Base-by-base conservation (phyloP, 2,888 invertebrate genomes). In the Pemphredon lugubris region DNA sequence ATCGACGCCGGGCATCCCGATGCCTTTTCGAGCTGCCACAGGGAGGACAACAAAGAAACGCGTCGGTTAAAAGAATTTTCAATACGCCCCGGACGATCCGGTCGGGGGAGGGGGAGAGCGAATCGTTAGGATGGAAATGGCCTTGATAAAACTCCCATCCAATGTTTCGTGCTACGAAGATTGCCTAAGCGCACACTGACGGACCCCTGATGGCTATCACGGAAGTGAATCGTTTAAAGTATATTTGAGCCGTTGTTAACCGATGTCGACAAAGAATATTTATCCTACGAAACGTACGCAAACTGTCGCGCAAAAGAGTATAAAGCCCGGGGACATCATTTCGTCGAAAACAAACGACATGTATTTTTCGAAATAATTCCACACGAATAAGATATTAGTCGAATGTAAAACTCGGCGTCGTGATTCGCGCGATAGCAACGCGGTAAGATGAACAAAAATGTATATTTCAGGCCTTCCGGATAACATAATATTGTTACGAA, bases 151-250 rank as follows among this genome's bases (percentile, higher is more conserved):
- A 70, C 66, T 77, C 59, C 58, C 66, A 68, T 66, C 66, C 61
- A 61, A 70, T 68, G 71, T n/a, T n/a, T n/a, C n/a, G 68, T 50
- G 45, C 21, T 57, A 48, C 37, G 58, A 73, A 50, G 58, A 58
- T 42, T 42, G 34, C 20, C 55, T 26, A 47, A 55, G 51, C 34
- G 34, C 23, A 50, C n/a, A 26, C 13, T 37, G 37, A 64, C 51
- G 42, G 53, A 57, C 76, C 76, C 79, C 68, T 50, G 74, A 66
- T 51, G 61, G 30, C 61, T 68, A 67, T 73, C 70, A 50, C 79
- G 82, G 83, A 83, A 83, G 82, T 77, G 75, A 76, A 83, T 82
- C 77, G 67, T 81, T 83, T 81, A 64, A 77, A 79, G 61, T 70
- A 70, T 58, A 75, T 73, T 66, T 51, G 63, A 77, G 44, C 21